Conservation (phyloP, 2,797 vertebrate genomes). For the Gila robusta region DNA sequence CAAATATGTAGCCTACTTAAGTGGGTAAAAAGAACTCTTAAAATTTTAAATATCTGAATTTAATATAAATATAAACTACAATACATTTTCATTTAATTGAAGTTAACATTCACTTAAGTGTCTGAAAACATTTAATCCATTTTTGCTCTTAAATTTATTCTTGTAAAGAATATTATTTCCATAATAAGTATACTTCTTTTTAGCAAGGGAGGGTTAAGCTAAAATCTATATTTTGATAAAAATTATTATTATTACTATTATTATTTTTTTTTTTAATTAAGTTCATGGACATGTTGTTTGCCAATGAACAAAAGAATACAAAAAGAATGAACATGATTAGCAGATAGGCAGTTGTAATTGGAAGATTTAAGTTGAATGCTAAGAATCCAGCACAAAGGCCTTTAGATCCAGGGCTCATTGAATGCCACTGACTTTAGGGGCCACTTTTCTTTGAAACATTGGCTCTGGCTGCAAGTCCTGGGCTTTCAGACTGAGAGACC, state of each 20-base stretch:
- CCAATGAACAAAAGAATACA: not conserved
- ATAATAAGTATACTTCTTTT: not conserved
- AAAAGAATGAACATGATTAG: slow-evolving; percentile 25
- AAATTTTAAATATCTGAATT: not conserved
- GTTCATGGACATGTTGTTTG: slow-evolving; percentile 3
- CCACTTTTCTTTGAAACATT: slow-evolving; percentile 37
- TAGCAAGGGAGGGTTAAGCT: not conserved
- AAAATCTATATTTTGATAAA: not conserved
- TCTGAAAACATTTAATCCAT: not conserved
- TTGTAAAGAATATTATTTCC: not conserved
- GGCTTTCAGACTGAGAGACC: slow-evolving; percentile 25
- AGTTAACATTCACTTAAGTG: not conserved
- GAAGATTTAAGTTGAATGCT: slow-evolving; percentile 46
- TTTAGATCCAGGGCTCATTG: slow-evolving; percentile 31
- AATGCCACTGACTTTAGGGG: slow-evolving; percentile 45
- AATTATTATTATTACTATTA: too few species aligned
- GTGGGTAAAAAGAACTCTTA: not conserved
- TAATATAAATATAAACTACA: not conserved
- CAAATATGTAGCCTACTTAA: not conserved
- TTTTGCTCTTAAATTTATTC: not conserved
- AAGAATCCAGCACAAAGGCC: slow-evolving; percentile 46
- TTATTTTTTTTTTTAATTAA: not conserved
- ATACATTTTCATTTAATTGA: not conserved
- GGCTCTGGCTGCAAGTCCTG: slow-evolving; percentile 22
- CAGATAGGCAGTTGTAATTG: slow-evolving; percentile 34